A percentile compares a stretch with the other conserved stretches of the same genome.
These are phyloP conservation scores for Urophycis tenuis DNA, from an alignment of 2,797 vertebrate species.

Conservation along the genomic window DNA sequence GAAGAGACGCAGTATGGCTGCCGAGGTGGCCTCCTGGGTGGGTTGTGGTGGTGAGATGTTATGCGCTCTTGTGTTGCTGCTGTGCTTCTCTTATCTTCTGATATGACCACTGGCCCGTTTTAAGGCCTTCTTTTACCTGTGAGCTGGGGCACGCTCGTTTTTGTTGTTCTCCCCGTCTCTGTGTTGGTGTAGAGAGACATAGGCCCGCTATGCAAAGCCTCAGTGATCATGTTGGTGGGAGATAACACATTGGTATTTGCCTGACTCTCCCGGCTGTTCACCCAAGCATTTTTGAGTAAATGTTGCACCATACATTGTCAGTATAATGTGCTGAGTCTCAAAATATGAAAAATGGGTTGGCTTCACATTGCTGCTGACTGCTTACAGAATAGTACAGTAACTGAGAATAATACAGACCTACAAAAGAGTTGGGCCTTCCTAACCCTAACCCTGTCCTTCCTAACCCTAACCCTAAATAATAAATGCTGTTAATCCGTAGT, in stretches of 20 bases:
- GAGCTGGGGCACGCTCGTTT: neutral
- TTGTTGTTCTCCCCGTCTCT: neutral
- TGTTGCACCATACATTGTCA: neutral
- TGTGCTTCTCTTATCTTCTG: slow-evolving; percentile 13
- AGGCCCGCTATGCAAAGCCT: neutral
- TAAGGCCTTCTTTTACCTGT: neutral
- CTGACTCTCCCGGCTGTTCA: neutral
- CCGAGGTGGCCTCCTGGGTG: slow-evolving; percentile 37
- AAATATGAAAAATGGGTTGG: neutral
- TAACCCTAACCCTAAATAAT: no score
- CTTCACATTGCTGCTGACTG: neutral
- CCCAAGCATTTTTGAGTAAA: neutral
- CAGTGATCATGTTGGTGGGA: neutral
- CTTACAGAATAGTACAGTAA: neutral
- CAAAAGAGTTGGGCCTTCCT: neutral
- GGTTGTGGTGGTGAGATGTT: slow-evolving; percentile 57
- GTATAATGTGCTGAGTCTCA: neutral
- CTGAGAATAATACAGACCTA: neutral
- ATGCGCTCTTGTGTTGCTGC: slow-evolving; percentile 42
- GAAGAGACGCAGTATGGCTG: slow-evolving; percentile 39
- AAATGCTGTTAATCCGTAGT: neutral
- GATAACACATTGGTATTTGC: neutral
- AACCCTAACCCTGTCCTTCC: no score
- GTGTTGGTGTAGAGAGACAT: neutral
- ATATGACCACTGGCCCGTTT: neutral